Evolutionary conservation across 2,113 vertebrate genomes (phyloP).

Genomic region (Grallaria varia): DNA sequence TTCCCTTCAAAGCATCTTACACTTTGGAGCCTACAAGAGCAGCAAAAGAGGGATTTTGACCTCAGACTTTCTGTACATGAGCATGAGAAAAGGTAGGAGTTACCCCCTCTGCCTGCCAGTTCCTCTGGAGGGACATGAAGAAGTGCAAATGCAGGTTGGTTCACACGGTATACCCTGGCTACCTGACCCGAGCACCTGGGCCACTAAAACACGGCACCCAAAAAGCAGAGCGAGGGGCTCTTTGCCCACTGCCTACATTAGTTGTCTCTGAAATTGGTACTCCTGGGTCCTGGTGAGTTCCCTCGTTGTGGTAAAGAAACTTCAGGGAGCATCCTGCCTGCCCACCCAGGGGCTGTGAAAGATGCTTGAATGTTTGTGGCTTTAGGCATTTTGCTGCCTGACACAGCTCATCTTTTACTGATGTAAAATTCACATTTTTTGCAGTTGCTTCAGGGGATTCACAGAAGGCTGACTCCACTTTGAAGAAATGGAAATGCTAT

Average conservation of each 20-base stretch:
- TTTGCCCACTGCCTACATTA: background rate
- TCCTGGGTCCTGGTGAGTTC: background rate
- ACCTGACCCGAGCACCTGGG: background rate
- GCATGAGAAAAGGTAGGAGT: background rate
- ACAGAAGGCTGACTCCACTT: background rate
- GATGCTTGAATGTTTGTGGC: background rate
- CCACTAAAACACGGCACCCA: background rate
- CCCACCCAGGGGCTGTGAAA: background rate
- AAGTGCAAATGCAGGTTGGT: background rate
- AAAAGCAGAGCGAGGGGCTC: background rate
- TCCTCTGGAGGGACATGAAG: background rate
- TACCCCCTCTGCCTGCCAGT: background rate
- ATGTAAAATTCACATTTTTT: background rate
- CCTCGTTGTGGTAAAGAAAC: background rate
- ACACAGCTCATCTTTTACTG: background rate
- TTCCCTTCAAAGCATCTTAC: background rate
- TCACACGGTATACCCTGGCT: fast-evolving
- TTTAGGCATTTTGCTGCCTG: conserved; percentile 19
- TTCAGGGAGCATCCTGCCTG: background rate
- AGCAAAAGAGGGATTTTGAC: background rate
- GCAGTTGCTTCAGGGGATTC: background rate
- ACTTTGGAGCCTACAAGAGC: background rate
- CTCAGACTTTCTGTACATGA: background rate
- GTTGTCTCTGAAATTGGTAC: background rate
- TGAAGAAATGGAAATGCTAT: background rate